phyloP scores from a whole-genome alignment of 92 coral and sea anemone genomes.

The Phenganax marumi region DNA sequence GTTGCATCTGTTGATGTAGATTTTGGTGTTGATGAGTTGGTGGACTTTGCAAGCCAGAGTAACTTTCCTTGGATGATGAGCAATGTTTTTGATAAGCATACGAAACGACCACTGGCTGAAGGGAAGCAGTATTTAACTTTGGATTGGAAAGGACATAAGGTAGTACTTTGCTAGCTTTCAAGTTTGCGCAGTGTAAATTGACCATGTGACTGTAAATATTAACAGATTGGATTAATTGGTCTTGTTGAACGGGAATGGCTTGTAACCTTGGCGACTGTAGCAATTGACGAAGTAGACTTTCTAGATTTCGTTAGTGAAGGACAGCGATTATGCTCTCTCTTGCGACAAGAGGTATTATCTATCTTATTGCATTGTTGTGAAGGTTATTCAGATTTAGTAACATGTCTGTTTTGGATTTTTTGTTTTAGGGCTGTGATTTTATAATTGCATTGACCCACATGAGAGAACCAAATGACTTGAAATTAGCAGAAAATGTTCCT shows the following conservation, averaged over 20 bases:
- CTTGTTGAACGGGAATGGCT: conserved; percentile 97
- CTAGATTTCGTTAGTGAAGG: conserved; percentile 78
- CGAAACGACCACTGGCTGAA: conserved; percentile 73
- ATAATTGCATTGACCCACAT: conserved; percentile 94
- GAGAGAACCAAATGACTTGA: conserved; percentile 84
- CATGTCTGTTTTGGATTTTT: background rate
- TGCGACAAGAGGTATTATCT: conserved; percentile 64
- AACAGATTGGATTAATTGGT: conserved; percentile 90
- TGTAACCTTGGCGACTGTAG: conserved; percentile 91
- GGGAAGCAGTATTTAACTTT: conserved; percentile 67
- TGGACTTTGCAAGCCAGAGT: conserved; percentile 78
- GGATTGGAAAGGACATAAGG: conserved; percentile 84
- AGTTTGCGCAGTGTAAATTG: background rate
- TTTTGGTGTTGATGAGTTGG: conserved; percentile 94
- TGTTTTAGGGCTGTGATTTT: conserved; percentile 78
- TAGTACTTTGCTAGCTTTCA: background rate
- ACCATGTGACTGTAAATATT: background rate
- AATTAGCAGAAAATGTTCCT: conserved; percentile 73
- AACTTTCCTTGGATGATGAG: conserved; percentile 94
- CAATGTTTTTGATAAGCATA: conserved; percentile 78
- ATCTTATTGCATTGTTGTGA: no score
- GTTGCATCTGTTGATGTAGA: conserved; percentile 43
- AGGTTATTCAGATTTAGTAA: background rate
- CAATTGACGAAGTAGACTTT: conserved; percentile 83
- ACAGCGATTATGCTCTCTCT: conserved; percentile 67